phyloP scores from a whole-genome alignment of 2,113 vertebrate genomes.

The Actenoides lindsayi region DNA sequence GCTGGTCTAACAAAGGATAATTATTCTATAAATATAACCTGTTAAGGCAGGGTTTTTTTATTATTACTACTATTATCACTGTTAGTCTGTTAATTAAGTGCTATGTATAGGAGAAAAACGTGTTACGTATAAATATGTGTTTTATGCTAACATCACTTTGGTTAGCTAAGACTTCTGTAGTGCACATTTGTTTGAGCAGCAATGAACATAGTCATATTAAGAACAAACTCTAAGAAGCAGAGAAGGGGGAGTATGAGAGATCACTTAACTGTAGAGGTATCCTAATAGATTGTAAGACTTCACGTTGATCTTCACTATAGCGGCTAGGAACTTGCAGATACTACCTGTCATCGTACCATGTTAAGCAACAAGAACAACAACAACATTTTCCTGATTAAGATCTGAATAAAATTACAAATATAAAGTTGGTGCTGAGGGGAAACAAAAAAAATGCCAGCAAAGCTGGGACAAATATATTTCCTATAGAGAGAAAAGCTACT shows the following conservation, averaged over 20 bases:
- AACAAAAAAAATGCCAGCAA: background rate
- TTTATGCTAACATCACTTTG: background rate
- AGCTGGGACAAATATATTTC: background rate
- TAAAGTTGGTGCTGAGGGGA: background rate
- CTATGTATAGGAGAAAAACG: background rate
- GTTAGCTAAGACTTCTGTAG: background rate
- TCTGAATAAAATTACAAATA: background rate
- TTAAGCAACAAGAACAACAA: background rate
- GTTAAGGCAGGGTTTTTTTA: background rate
- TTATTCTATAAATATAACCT: background rate
- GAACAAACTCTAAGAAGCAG: background rate
- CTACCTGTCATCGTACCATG: background rate
- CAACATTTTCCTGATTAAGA: slow-evolving; percentile 1
- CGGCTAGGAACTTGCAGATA: background rate
- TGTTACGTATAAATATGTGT: background rate
- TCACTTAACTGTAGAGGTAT: background rate
- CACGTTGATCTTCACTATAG: background rate
- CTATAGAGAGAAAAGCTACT: background rate
- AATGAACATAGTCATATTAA: background rate
- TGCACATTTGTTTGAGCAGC: background rate
- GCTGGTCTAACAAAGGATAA: background rate
- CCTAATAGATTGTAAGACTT: background rate
- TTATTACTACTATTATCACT: background rate
- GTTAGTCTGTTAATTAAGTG: background rate
- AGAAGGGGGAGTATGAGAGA: background rate